Evolutionary conservation across 2,888 invertebrate species (phyloP), one percentile per base, ranked within the genome.

Genomic region (Polydrusus tereticollis): DNA sequence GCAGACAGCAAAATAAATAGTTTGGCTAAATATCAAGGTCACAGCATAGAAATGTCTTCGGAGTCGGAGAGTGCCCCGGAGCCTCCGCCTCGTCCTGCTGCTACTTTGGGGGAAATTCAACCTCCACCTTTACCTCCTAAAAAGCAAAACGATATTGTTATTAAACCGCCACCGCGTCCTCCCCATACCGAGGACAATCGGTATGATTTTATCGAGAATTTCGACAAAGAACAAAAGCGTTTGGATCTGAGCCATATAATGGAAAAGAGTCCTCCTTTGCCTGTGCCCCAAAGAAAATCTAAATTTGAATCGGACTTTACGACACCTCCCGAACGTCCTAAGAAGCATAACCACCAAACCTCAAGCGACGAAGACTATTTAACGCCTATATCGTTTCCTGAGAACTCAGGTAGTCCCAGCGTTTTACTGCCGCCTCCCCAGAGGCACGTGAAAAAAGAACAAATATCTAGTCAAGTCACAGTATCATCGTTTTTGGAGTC

Each of bases 101-200:
- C 89, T 14, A 72, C 89, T 83, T 88, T 89, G 77, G 82, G 86
- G 12, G 86, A 90, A 60, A 88, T 89, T 5, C 91, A 92, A 80
- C 93, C 93, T 2, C 93, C 93, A 1, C 93, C 93, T 2, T 85
- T 93, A 82, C 88, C 93, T 18, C 93, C 93, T 12, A 93, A 92
- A 81, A 92, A 92, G 76, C 89, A 90, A 77, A 87, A 86, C 60
- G 89, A 89, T 75, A 85, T 88, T 55, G 83, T 86, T 0, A 86
- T 88, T 21, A 90, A 92, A 50, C 91, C 91, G n/a, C 91, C 91
- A 0, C 89, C 90, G 0, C 83, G 88, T 58, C 92, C 91, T 0
- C 90, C 90, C 0, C 88, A 89, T 76, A 87, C 87, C 0, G 88
- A 88, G 18, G 86, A 87, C 52, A 85, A 86, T 18, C 87, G 88